Percentiles rank a stretch among this genome's conserved stretches.
Evolutionary conservation across 1,140 invertebrate genomes (phyloP).

Genomic region (Diabrotica undecimpunctata): DNA sequence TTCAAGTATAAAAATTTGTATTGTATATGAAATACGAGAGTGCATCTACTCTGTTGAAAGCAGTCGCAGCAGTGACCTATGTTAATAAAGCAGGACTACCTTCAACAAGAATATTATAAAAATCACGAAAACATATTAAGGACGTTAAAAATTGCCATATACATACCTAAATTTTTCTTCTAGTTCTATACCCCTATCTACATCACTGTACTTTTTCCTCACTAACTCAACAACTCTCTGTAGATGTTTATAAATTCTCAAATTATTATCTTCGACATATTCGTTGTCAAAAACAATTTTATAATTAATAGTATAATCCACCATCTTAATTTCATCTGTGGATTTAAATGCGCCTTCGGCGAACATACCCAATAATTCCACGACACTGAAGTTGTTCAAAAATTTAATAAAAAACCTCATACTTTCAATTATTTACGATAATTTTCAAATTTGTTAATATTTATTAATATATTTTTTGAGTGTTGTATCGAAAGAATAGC

Average conservation of each 20-base stretch:
- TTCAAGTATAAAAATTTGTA: too few species aligned
- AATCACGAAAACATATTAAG: too few species aligned
- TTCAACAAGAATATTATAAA: too few species aligned
- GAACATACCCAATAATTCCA: not conserved
- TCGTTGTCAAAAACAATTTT: conserved; percentile 3
- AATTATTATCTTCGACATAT: not conserved
- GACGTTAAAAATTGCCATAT: not conserved
- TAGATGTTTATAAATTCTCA: not conserved
- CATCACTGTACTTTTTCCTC: not conserved
- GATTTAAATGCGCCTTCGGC: not conserved
- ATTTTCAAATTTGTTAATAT: too few species aligned
- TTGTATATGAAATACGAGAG: too few species aligned
- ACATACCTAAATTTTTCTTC: not conserved
- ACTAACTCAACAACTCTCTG: not conserved
- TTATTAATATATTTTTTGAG: too few species aligned
- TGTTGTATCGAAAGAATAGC: too few species aligned
- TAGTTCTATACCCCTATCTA: not conserved
- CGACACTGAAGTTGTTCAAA: not conserved
- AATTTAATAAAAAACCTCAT: conserved; percentile 10
- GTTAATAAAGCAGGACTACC: too few species aligned
- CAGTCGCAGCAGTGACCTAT: too few species aligned
- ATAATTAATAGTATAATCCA: conserved; percentile 6
- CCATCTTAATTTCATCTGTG: conserved; percentile 2
- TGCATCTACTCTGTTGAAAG: too few species aligned
- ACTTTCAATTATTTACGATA: not conserved